Base-by-base conservation (phyloP, 2,797 vertebrate species). In the Sciurus carolinensis region DNA sequence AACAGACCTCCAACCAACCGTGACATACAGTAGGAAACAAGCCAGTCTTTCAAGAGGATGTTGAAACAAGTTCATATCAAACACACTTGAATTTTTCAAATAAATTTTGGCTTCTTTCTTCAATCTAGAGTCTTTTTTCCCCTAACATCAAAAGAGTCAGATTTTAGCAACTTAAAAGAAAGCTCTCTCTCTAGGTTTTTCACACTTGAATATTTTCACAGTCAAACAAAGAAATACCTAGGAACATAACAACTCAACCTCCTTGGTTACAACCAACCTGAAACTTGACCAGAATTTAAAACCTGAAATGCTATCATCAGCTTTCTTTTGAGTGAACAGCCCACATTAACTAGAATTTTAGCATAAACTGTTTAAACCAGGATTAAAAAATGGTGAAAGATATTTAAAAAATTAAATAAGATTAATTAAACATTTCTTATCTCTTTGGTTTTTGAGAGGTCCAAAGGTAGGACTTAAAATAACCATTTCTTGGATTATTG, bases 151-250 rank as follows among this genome's bases (percentile, higher is more conserved):
- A 98, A 98, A 98, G 97, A 98, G 97, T 97, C 64, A 95, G 87
- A 81, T 84, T 95, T 96, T 92, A 89, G 92, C 89, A 93, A 97
- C 95, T 98, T 98, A 97, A 97, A 98, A 98, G 96, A 89, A 91
- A 95, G 92, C 93, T 91, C 39, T 97, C 79, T 80, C 79, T 97
- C 90, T 95, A 96, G 80, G 85, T 93, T 98, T 98, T 98, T 98
- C 96, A 97, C 98, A 97, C 97, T 97, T 97, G 97, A 97, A 83
- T 95, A 96, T 98, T 96, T 98, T 96, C 92, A 98, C 96, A 98
- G 94, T 97, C 93, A 97, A 98, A 98, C 97, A 98, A 98, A 98
- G 97, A 97, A 97, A 98, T 97, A 97, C 97, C 97, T 96, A 95
- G 97, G 97, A 97, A 97, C 94, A 95, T 91, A 97, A 97, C 97